Evolutionary conservation across 1,140 invertebrate species (phyloP), one percentile per base, ranked within the genome.

Genomic region (Philotrypesis tridentata): DNA sequence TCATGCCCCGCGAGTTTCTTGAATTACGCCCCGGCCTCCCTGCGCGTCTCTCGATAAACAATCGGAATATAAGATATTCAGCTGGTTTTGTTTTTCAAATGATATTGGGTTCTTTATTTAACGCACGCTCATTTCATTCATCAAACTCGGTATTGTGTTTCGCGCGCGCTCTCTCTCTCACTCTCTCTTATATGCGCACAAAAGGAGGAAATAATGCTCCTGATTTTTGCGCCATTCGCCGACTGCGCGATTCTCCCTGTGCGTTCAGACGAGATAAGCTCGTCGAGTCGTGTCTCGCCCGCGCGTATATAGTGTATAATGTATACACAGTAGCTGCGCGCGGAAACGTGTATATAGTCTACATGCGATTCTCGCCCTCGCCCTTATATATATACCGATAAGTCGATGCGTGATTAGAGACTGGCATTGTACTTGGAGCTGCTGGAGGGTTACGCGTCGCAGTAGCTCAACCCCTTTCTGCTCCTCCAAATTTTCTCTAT

Each of bases 401-500:
- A 91, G 90, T 91, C 90, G 90, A 91, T 91, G 86, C 88, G 83
- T 90, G 90, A 92, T 91, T 91, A 91, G 89, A 90, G 89, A 87
- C 89, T 89, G 88, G 86, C 86, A 92, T 91, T 90, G 89, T 90
- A 86, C 89, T 91, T 89, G 88, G n/a, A n/a, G n/a, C n/a, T n/a
- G n/a, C n/a, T n/a, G n/a, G 88, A 90, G 86, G 86, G 85, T 33
- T 43, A 84, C 79, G 79, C 83, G 78, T 82, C 55, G 79, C 82
- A n/a, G n/a, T n/a, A n/a, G n/a, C 40, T 82, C 77, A 40, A 80
- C 82, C 74, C 80, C 75, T 78, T 79, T 40, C 33, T 5, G 72
- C 79, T 63, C 17, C 60, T 55, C 37, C 60, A 80, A 73, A 80
- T 80, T 80, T 80, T 37, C 71, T 11, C 23, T 23, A 25, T 80